Base-by-base conservation (phyloP, 2,797 vertebrate species). In the Melanotaenia maccullochi region DNA sequence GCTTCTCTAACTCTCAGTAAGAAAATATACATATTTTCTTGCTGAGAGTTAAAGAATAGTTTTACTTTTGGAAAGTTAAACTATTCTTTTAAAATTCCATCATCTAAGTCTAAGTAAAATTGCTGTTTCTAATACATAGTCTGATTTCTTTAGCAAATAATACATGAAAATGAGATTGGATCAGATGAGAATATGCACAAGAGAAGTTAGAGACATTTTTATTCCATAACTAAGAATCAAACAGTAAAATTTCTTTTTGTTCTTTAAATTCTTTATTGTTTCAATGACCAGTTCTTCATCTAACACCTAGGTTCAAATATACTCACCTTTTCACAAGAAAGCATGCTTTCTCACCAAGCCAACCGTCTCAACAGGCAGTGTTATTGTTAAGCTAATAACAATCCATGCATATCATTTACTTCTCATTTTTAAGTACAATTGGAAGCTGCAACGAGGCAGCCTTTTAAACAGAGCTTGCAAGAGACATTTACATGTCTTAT, bases 401-500 rank as follows among this genome's bases (percentile, higher is more conserved):
- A 67, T 47, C 60, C 9, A 3, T n/a, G 60, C 61, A 79, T 74
- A 71, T 80, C 74, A 73, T 73, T 85, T 73, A 72, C 75, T 73
- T 71, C 71, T 73, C 42, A 67, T 79, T 80, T 78, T 82, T 76
- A 86, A 85, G 76, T 73, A 79, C 83, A 87, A 76, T 38, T 51
- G 24, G 55, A 60, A 62, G 78, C 71, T 61, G 67, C 57, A 54
- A 38, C 16, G 1, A 54, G n/a, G 28, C 67, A 16, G 65, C 36
- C 58, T 79, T 82, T 80, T 70, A 62, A 76, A 79, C 59, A 42
- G 65, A 77, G 38, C 66, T 55, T 35, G 75, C 52, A 28, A 69
- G 67, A 79, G 35, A 73, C 82, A 89, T 91, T 90, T 87, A 83
- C 84, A 88, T 82, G 79, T 77, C 71, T 83, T 84, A 73, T 78